Conservation (phyloP, 2,113 vertebrate species). For the Ceyx cyanopectus region DNA sequence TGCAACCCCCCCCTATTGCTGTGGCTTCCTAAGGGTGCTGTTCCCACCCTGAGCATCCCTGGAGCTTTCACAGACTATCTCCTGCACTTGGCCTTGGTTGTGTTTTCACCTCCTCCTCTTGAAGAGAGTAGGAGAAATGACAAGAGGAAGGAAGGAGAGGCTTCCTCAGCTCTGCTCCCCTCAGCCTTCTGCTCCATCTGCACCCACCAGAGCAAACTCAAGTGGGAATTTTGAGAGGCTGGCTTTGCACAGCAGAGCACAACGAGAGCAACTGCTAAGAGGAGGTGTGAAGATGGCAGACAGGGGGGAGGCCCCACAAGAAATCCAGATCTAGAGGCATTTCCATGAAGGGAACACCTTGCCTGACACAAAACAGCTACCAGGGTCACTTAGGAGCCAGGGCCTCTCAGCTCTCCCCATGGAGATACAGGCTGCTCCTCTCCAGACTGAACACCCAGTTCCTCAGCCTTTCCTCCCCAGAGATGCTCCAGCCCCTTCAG, state of each 20-base stretch:
- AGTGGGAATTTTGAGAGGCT: background rate
- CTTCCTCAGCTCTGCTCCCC: background rate
- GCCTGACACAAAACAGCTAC: background rate
- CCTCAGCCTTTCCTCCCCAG: background rate
- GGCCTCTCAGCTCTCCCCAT: background rate
- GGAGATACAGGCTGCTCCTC: background rate
- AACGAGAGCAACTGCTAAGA: constrained; percentile 47
- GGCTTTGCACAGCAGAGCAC: constrained; percentile 12
- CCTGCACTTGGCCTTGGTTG: background rate
- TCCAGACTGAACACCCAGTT: too few species aligned
- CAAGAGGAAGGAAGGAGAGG: background rate
- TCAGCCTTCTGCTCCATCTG: constrained; percentile 35
- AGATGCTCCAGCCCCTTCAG: too few species aligned
- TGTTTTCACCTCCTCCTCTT: constrained; percentile 53
- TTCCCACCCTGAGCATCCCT: constrained; percentile 13
- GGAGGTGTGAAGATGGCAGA: constrained; percentile 27
- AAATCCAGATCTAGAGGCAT: background rate
- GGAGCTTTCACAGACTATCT: background rate
- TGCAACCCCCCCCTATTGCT: constrained; percentile 1
- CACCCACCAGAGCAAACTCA: background rate
- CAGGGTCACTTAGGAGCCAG: fast-evolving
- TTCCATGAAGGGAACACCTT: background rate
- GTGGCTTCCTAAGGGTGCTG: constrained; percentile 32
- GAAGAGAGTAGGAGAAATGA: background rate
- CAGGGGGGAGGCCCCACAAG: background rate